Conservation (phyloP, 1,140 invertebrate species). For the Zaprionus davidi region DNA sequence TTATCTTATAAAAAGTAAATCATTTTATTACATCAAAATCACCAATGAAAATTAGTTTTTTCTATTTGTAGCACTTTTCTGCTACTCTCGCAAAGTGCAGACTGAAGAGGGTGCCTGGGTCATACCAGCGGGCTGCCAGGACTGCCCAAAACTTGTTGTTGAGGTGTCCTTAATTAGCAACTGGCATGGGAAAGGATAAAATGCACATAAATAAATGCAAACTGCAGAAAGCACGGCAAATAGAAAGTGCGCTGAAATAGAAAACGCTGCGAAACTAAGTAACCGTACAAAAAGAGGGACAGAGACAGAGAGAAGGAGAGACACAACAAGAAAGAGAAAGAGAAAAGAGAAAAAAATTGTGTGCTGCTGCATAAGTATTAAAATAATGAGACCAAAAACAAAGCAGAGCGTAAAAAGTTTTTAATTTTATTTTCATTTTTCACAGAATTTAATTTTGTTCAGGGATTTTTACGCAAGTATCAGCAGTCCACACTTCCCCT, state of each 20-base stretch:
- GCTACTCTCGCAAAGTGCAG: not conserved
- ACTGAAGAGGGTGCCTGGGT: not conserved
- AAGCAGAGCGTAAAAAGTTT: conserved; percentile 32
- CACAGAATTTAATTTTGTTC: conserved; percentile 33
- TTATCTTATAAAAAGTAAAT: too few relatives aligned
- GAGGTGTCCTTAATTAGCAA: conserved; percentile 51
- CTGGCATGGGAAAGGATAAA: conserved; percentile 41
- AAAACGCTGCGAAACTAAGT: conserved; percentile 33
- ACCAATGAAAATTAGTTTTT: not conserved
- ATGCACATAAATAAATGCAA: conserved; percentile 33
- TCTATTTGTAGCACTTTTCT: not conserved
- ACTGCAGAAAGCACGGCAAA: conserved; percentile 30
- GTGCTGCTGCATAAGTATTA: conserved; percentile 11
- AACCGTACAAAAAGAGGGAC: not conserved
- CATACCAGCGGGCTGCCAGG: not conserved
- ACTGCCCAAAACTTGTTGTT: conserved; percentile 19
- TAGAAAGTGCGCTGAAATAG: conserved; percentile 47
- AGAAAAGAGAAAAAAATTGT: not conserved
- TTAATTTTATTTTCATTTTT: conserved; percentile 44
- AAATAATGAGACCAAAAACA: conserved; percentile 32
- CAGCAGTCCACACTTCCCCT: not conserved
- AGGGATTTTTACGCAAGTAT: conserved; percentile 34
- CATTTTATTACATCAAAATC: too few relatives aligned
- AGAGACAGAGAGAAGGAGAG: not conserved
- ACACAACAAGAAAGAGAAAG: not conserved